Evolutionary conservation across 2,888 invertebrate species (phyloP), one percentile per base, ranked within the genome.

Genomic region (Thyatira batis): DNA sequence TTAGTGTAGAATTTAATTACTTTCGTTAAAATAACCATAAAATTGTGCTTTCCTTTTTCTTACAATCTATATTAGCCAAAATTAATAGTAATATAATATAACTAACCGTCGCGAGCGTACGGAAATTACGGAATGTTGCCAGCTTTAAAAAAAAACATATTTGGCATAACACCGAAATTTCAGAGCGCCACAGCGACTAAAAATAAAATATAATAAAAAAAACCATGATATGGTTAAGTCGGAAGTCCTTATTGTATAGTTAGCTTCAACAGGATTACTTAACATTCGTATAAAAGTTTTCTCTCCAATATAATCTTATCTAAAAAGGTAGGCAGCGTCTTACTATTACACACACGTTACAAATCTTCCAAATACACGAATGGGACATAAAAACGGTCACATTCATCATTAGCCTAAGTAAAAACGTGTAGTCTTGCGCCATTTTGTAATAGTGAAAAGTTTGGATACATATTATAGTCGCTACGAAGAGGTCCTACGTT

Each of bases 211-310:
- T 58, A 71, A 77, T 71, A 67, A 69, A 67, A 73, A 76, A 76
- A 84, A 83, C 80, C 80, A 79, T 85, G 87, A 87, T 86, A 87
- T 86, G 86, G 84, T 89, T 84, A 82, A 71, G 76, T 84, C 83
- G 85, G 89, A 90, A 89, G 87, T 90, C 78, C 89, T 89, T 89
- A 89, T 27, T 27, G 77, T 86, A 85, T 79, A 85, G 85, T 89
- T 89, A 91, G 86, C 84, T 75, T 87, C 86, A 91, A 91, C 91
- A 91, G 87, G 86, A 86, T 83, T 72, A 60, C 89, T 89, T 88
- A 91, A 92, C 91, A 85, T 85, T 90, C 88, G 91, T 92, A 92
- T 92, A 91, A 91, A 92, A 92, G 91, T 89, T 82, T 82, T 86
- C 89, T 90, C 88, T 92, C 84, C 85, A 87, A 86, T 91, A 90